Evolutionary conservation across 2,797 vertebrate species (phyloP), one percentile per base, ranked within the genome.

Genomic region (Hafferia zeledoni): DNA sequence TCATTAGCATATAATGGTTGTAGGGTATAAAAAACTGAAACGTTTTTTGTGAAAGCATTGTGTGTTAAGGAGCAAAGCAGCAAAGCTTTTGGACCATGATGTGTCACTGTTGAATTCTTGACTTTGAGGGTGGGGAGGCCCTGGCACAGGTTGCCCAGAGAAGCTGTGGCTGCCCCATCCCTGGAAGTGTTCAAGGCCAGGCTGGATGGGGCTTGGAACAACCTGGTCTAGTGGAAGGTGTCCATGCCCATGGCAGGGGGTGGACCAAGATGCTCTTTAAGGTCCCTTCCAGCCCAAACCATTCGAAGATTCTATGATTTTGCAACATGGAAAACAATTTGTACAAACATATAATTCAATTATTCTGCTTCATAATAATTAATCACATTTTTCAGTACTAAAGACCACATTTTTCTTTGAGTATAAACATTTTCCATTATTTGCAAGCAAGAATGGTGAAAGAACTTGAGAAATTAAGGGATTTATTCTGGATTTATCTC

Each of bases 121-220:
- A 7, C 22, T 23, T 10, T 11, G 47, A 12, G 14, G 1, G 2
- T 41, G 33, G 11, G 0, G 4, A 27, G 17, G 41, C 2, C 10
- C 33, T 47, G 46, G n/a, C 8, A 67, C 28, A 87, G 13, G 10
- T 43, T 43, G 41, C 41, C 41, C 41, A 43, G 41, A 43, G 41
- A 43, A 43, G 41, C 41, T 17, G 41, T 43, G 41, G 41, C 6
- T 17, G 41, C 6, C 41, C 41, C 41, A 43, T 43, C 17, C 41
- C 41, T 43, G 63, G 35, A 6, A 69, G 13, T 24, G 31, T 6
- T 6, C 35, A 35, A 37, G 15, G 3, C 3, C 22, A 17, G 31
- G 56, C 0, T 41, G 17, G 39, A 27, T 0, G 0, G 28, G 19
- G 24, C 17, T 33, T 46, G 52, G 8, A 68, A 22, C 31, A 55